Base-by-base conservation (phyloP, 2,113 vertebrate genomes). In the Lynx canadensis region DNA sequence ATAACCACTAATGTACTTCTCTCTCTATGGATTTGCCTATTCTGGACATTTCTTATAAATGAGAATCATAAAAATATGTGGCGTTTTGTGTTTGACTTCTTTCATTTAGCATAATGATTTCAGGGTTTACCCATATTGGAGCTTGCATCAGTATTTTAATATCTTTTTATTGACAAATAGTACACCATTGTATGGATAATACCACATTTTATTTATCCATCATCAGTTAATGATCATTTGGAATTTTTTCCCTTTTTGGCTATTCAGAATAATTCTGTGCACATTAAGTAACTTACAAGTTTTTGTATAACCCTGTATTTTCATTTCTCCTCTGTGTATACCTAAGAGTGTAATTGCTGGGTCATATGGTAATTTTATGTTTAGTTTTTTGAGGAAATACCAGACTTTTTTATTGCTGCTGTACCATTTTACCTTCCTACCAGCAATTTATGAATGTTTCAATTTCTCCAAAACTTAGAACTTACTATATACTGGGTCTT, bases 261-360 rank as follows among this genome's bases (percentile, higher is more conserved):
- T 88, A 5, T 92, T 91, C 55, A 36, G 41, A 82, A 31, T 92
- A 95, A 84, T 84, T 9, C 33, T 50, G 18, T 92, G 55, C n/a
- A 66, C 13, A 66, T 69, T 55, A 74, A 15, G 25, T 76, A 76
- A 41, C 83, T 7, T 36, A 79, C 31, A 71, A 4, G 63, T 83
- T 94, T 94, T 96, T 60, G 19, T 82, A 23, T 79, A 13, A 14
- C 33, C n/a, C 55, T 38, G 14, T 78, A 87, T 97, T 91, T 91
- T 88, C 10, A 55, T 89, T 89, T 94, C 41, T 95, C 3, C 87
- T 50, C 8, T 57, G 4, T 74, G 4, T 76, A 48, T 84, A 60
- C 12, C 36, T 87, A 83, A 31, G 27, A 90, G 13, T 81, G 5
- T 82, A 94, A 76, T 76, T n/a, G 11, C 36, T 74, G 50, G 50